Evolutionary conservation across 2,113 vertebrate genomes (phyloP).

Genomic region (Hydropotes inermis): DNA sequence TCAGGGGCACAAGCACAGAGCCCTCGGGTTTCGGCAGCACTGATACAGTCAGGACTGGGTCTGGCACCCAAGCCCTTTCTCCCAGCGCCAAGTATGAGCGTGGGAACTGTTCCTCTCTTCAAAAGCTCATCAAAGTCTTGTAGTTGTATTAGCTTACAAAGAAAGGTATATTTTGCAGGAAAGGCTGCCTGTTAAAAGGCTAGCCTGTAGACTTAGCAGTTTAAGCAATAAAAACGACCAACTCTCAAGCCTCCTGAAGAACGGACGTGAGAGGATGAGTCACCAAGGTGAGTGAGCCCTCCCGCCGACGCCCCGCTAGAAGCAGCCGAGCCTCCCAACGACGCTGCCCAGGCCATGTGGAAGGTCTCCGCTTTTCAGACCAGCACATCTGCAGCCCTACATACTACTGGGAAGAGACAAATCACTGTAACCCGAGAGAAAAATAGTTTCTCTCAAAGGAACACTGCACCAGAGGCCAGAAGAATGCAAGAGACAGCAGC

Average conservation of each 20-base stretch:
- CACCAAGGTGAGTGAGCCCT: not conserved
- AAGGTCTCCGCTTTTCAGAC: not conserved
- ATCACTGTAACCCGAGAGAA: not conserved
- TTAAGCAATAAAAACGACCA: not conserved
- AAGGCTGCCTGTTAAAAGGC: not conserved
- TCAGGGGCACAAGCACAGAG: not conserved
- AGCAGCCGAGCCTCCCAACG: not conserved
- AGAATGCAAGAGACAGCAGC: not conserved
- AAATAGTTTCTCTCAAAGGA: not conserved
- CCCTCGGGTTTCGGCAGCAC: not conserved
- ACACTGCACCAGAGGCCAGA: not conserved
- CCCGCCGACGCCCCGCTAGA: not conserved
- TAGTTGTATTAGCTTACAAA: not conserved
- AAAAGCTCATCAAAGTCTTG: not conserved
- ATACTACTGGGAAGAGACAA: not conserved
- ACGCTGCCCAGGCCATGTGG: not conserved
- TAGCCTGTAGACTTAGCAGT: not conserved
- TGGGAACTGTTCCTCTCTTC: not conserved
- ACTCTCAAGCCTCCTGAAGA: not conserved
- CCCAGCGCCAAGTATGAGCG: not conserved
- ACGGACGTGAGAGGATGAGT: not conserved
- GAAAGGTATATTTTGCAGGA: not conserved
- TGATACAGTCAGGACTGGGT: not conserved
- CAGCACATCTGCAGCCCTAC: not conserved
- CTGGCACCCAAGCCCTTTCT: not conserved